Evolutionary conservation across 2,797 vertebrate genomes (phyloP), one percentile per base, ranked within the genome.

Genomic region (Sebastes ruberrimus): DNA sequence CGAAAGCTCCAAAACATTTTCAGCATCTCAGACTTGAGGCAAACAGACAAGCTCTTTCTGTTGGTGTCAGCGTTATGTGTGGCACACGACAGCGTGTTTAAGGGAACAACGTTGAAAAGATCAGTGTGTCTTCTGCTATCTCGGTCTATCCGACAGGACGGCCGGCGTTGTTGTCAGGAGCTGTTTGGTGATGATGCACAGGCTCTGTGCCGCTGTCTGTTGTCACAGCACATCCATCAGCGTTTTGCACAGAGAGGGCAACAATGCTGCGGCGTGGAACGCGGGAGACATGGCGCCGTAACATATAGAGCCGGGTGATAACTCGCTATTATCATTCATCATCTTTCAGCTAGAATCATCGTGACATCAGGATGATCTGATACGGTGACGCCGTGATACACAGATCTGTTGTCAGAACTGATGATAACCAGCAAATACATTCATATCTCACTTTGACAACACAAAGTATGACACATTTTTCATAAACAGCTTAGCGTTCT

Each of bases 101-200:
- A 91, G 87, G 86, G 86, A 90, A 82, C 89, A 74, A 83, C 88
- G 72, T 79, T 95, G 94, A 96, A 96, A 95, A 96, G 95, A 95
- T 95, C 95, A 95, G 88, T 35, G 92, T 86, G 94, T 94, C 92
- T 92, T 83, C 63, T 85, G 91, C 89, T 90, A 90, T 95, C 92
- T 93, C 2, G 66, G 71, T 90, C 85, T 77, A 53, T 86, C 87
- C 71, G 89, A 89, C 88, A 78, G 89, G 87, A 83, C 86, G 85
- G 89, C 89, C 75, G 61, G 74, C 88, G 82, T 89, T 91, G 93
- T 93, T 96, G 95, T 96, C 95, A 94, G 82, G 88, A 93, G 91
- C 90, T 93, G 93, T 95, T 95, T 92, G 90, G 89, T 90, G 86
- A 88, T 82, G 92, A 93, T 90, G 90, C 86, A 32, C 90, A 85